phyloP scores from a whole-genome alignment of 2,797 vertebrate genomes.

The Spea hammondii region DNA sequence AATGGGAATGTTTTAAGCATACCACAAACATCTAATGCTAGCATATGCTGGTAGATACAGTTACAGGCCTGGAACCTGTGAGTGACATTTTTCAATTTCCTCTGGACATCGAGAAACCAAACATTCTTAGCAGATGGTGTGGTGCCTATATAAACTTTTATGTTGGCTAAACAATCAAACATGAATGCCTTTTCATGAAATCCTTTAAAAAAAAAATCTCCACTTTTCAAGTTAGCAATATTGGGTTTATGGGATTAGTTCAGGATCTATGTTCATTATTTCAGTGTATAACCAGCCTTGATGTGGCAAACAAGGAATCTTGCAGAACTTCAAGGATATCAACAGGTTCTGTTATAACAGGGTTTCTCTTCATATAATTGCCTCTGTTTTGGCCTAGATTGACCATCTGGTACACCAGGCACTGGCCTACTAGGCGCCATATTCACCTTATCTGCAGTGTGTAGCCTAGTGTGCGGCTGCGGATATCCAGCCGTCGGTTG shows the following conservation, averaged over 20 bases:
- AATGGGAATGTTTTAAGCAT: conserved; percentile 49
- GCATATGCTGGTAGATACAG: conserved; percentile 46
- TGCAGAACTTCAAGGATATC: no score
- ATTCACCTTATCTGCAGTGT: no score
- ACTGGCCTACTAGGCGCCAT: not conserved
- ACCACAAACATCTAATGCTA: conserved; percentile 47
- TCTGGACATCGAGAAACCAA: conserved; percentile 48
- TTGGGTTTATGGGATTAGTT: conserved; percentile 13
- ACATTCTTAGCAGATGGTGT: conserved; percentile 52
- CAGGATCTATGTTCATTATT: conserved; percentile 35
- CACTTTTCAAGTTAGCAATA: conserved; percentile 16
- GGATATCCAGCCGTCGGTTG: no score
- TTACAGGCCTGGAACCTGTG: conserved; percentile 51
- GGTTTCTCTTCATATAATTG: not conserved
- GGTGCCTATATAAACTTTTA: conserved; percentile 52
- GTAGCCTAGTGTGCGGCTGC: no score
- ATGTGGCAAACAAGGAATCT: not conserved
- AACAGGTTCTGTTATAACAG: no score
- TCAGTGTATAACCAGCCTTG: conserved; percentile 19
- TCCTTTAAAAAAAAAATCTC: conserved; percentile 11
- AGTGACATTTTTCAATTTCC: conserved; percentile 55
- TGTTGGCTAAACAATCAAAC: conserved; percentile 52
- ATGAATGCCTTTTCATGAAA: conserved; percentile 38
- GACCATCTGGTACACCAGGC: not conserved
- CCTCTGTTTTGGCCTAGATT: not conserved